phyloP scores from a whole-genome alignment of 2,113 vertebrate genomes.

The Pelodiscus sinensis region DNA sequence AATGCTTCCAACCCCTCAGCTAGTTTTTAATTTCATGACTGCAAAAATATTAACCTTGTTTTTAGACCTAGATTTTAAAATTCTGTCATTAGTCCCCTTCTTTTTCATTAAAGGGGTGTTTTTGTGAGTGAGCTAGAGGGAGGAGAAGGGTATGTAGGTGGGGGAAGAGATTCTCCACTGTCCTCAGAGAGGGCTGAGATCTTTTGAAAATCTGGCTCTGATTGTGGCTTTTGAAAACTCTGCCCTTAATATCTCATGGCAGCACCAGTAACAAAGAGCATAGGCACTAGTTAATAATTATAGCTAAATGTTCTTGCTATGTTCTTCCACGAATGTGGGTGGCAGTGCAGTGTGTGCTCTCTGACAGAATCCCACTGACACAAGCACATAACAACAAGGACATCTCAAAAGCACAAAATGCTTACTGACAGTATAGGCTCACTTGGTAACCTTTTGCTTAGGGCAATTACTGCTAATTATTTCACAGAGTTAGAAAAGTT shows the following conservation, averaged over 20 bases:
- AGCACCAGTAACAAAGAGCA: accelerated
- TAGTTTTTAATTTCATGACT: background rate
- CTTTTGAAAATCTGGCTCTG: background rate
- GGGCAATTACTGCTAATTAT: slow-evolving; percentile 66
- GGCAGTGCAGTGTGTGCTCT: accelerated
- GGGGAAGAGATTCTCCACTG: too few species aligned
- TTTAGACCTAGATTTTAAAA: too few species aligned
- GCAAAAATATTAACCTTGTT: too few species aligned
- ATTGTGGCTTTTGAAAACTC: background rate
- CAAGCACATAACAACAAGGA: background rate
- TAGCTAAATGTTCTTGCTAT: background rate
- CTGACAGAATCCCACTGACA: background rate
- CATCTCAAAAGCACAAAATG: slow-evolving; percentile 18
- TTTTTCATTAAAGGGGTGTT: too few species aligned
- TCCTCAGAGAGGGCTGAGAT: too few species aligned
- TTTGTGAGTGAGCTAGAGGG: too few species aligned
- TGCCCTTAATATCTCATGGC: background rate
- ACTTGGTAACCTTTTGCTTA: slow-evolving; percentile 51
- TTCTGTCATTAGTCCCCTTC: too few species aligned
- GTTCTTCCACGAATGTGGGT: accelerated
- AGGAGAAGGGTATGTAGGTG: too few species aligned
- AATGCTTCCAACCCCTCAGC: background rate
- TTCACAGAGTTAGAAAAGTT: slow-evolving; percentile 51
- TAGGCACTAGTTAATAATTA: too few species aligned
- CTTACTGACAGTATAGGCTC: slow-evolving; percentile 23